Base-by-base conservation (phyloP, 2,888 invertebrate genomes). In the Germaria angustata region DNA sequence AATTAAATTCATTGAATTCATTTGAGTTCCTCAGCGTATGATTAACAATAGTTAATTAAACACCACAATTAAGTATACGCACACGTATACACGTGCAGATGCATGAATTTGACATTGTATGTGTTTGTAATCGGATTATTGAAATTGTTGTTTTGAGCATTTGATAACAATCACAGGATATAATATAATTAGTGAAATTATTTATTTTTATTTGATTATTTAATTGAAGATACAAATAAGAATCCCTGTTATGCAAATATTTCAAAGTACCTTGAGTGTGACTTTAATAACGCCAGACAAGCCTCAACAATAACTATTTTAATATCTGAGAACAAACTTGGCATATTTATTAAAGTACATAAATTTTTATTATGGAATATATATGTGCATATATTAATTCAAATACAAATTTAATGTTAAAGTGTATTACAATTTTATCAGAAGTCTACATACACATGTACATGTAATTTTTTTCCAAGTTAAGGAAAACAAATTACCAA, bases 381-480 rank as follows among this genome's bases (percentile, higher is more conserved):
- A n/a, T n/a, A n/a, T n/a, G n/a, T n/a, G n/a, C n/a, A n/a, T n/a
- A 57, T 57, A 20, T 57, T 20, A 28, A 46, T 66, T 22, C 15
- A 24, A 51, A 53, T 53, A 68, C 34, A 44, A 69, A 41, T 68
- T 39, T 15, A 44, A 49, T 49, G 15, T 34, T 20, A 57, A n/a
- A 44, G 41, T 69, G 55, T 57, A 69, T 55, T 41, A 57, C n/a
- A 44, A 69, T 44, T 57, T 57, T 34, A 44, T n/a, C 17, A 34
- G 41, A 69, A 41, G 32, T 32, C 44, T 55, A 55, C 39, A 68
- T 8, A 68, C 13, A 15, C 13, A 7, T 4, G 24, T 6, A 28
- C 28, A 6, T 6, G 28, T 28, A 28, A 28, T 13, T 13, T 13
- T 49, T 22, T 22, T 24, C 20, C 2, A 28, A 53, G 15, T 53